phyloP scores from a whole-genome alignment of 2,113 vertebrate genomes.

The Scolopax mira region DNA sequence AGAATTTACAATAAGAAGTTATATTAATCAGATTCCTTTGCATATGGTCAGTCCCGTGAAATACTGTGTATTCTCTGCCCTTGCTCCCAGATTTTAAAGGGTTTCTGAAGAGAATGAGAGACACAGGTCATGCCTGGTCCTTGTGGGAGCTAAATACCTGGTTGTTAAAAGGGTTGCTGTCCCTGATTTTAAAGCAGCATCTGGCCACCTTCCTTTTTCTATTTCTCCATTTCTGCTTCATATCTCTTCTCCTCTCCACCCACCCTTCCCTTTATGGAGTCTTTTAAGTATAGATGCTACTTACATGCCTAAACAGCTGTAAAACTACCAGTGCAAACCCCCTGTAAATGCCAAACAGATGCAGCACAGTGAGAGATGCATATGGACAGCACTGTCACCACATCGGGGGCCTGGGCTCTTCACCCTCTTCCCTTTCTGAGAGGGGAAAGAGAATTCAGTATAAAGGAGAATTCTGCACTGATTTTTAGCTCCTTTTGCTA shows the following conservation, averaged over 20 bases:
- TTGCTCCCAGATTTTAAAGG: neutral
- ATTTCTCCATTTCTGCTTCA: neutral
- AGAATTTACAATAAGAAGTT: neutral
- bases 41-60: neutral
- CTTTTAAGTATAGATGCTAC: constrained; percentile 39
- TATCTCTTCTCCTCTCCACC: neutral
- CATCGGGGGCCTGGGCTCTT: neutral
- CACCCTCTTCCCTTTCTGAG: accelerated
- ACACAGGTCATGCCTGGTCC: neutral
- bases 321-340: constrained; percentile 23
- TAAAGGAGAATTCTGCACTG: neutral
- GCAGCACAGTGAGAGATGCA: neutral
- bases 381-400: neutral
- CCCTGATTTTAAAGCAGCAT: neutral
- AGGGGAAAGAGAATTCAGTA: neutral
- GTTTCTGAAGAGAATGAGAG: neutral
- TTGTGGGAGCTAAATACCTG: neutral
- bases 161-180: neutral
- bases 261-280: neutral
- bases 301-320: constrained; percentile 55
- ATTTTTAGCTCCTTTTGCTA: neutral
- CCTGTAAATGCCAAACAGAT: constrained; percentile 41
- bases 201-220: neutral
- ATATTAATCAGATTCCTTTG: neutral
- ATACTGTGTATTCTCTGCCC: neutral